Conservation (phyloP, 2,888 invertebrate genomes). For the Atethmia centrago region DNA sequence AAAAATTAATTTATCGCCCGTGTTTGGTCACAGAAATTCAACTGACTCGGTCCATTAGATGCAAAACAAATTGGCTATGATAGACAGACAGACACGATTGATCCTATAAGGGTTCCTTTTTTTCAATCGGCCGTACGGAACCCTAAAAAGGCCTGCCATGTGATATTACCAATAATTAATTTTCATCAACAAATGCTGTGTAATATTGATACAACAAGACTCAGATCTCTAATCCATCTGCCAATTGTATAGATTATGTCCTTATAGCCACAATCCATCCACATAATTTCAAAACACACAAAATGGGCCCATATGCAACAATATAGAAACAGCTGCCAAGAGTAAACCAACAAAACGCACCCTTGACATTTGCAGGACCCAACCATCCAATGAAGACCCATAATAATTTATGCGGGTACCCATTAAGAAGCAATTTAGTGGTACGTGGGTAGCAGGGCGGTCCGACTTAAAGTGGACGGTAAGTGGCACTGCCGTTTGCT, state of each 20-base stretch:
- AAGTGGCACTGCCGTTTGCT: constrained; percentile 70
- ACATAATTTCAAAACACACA: constrained; percentile 14
- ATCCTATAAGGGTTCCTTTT: no score
- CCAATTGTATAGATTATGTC: constrained; percentile 11
- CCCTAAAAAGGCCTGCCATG: no score
- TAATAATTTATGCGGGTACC: constrained; percentile 57
- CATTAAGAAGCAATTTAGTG: constrained; percentile 66
- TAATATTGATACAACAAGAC: background rate
- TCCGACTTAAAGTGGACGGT: constrained; percentile 70
- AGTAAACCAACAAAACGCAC: constrained; percentile 49
- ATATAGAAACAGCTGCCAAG: constrained; percentile 24
- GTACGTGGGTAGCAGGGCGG: constrained; percentile 50
- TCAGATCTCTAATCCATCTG: background rate
- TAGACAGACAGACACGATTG: no score
- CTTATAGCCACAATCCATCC: background rate
- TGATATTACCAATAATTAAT: no score
- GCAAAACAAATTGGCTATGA: no score
- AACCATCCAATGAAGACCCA: constrained; percentile 56
- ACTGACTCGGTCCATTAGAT: no score
- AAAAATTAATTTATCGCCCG: no score
- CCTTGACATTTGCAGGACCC: constrained; percentile 62
- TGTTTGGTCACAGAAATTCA: no score
- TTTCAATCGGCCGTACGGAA: no score
- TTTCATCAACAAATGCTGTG: no score
- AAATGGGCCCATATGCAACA: constrained; percentile 13